Evolutionary conservation across 2,797 vertebrate species (phyloP), one percentile per base, ranked within the genome.

Genomic region (Iguana delicatissima): DNA sequence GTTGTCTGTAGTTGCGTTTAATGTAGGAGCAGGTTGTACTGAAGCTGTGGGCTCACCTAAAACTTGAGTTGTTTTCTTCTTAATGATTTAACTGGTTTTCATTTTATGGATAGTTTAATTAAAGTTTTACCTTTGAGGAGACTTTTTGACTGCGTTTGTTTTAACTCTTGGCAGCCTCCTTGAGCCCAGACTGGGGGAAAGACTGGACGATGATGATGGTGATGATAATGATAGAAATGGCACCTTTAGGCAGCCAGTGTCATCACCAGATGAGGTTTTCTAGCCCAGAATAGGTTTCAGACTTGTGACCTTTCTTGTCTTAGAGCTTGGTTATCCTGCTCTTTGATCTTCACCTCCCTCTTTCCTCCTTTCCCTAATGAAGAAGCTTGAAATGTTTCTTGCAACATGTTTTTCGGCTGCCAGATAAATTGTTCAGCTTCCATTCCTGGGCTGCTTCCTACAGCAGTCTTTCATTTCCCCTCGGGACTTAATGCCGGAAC

Each of bases 351-450:
- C 50, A 32, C 3, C 9, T 52, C 88, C 80, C 57, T 9, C 38
- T 79, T 6, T 2, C 38, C 57, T 89, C 74, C 85, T 91, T 62
- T 84, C 69, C 18, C 50, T 38, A 26, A 80, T 4, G 83, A 88
- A 67, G 76, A 73, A 69, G 0, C 92, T 91, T 91, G n/a, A 90
- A 16, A 20, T 88, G 92, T 95, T 82, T 88, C 7, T 32, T 46
- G 46, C 62, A 93, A 89, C 74, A 0, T 83, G 4, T 92, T 96
- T 94, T 93, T 92, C 88, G 92, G 93, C 92, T 79, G 35, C 0
- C 83, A 74, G 89, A 6, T 67, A 82, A 83, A 91, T 88, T 0
- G 32, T 9, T 89, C 91, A 82, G 5, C 93, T 88, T n/a, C 82
- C 46, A 3, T 94, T 88, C 90, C 91, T 0, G 50, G 87, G 82